Evolutionary conservation across 2,113 vertebrate species (phyloP).

Genomic region (Drymodes brunneopygia): DNA sequence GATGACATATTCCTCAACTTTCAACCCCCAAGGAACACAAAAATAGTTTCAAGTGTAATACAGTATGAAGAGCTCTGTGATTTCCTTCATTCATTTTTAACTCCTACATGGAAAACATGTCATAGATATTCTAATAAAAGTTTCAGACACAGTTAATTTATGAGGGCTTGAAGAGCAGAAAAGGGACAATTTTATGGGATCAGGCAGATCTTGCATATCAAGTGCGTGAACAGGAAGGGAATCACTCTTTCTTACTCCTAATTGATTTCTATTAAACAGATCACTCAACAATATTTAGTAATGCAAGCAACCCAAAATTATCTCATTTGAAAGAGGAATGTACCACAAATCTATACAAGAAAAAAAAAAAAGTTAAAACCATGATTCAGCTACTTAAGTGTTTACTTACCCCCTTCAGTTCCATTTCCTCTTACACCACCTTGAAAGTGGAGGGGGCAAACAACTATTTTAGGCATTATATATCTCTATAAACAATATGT

Average conservation of each 20-base stretch:
- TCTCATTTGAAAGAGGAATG: neutral
- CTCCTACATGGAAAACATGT: neutral
- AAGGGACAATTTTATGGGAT: neutral
- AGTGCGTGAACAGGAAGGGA: neutral
- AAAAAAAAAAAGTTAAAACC: neutral
- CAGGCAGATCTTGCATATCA: neutral
- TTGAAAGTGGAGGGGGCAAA: neutral
- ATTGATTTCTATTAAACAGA: neutral
- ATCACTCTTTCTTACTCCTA: neutral
- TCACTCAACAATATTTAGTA: neutral
- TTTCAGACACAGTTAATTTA: neutral
- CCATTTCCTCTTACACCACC: neutral
- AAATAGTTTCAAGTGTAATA: neutral
- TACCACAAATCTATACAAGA: neutral
- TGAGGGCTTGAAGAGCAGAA: neutral
- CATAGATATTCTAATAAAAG: neutral
- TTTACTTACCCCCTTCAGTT: neutral
- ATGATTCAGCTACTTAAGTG: neutral
- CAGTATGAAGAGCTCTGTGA: neutral
- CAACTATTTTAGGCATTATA: neutral
- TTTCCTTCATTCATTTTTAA: neutral
- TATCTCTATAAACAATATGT: neutral
- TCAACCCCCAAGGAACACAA: neutral
- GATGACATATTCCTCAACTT: neutral
- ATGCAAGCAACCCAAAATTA: neutral